Conservation (phyloP, 2,797 vertebrate genomes). For the Knipowitschia caucasica region DNA sequence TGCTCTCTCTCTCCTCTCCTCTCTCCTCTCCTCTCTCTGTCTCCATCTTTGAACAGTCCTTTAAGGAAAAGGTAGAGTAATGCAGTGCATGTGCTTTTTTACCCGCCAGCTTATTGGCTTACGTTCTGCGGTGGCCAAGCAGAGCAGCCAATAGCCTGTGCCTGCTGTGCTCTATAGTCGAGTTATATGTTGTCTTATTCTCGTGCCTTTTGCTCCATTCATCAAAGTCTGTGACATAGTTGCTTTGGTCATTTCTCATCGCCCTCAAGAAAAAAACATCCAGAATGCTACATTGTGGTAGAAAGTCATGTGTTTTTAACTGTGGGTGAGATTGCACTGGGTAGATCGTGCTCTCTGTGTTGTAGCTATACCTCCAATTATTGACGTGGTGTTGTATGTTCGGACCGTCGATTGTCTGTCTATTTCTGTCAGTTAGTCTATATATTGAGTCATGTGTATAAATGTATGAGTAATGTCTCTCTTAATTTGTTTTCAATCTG, state of each 20-base stretch:
- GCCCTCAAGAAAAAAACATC: conserved; percentile 22
- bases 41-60: conserved; percentile 86
- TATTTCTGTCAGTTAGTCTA: conserved; percentile 13
- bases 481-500: conserved; percentile 24
- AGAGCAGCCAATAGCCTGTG: conserved; percentile 66
- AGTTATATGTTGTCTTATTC: conserved; percentile 47
- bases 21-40: conserved; percentile 70
- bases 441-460: conserved; percentile 30
- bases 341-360: conserved; percentile 41
- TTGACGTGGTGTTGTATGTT: conserved; percentile 36
- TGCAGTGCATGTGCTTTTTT: conserved; percentile 66
- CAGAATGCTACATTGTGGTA: conserved; percentile 25
- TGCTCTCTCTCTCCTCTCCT: conserved; percentile 65
- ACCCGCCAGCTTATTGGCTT: conserved; percentile 65
- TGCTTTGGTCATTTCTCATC: conserved; percentile 44
- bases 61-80: conserved; percentile 98
- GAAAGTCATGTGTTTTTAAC: conserved; percentile 44
- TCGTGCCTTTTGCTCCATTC: conserved; percentile 48
- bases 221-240: conserved; percentile 38
- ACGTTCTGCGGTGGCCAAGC: conserved; percentile 30
- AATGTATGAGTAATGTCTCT: conserved; percentile 20
- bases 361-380: conserved; percentile 30
- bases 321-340: conserved; percentile 47
- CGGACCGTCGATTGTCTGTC: conserved; percentile 20
- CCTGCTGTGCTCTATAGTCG: conserved; percentile 48